phyloP scores from a whole-genome alignment of 2,113 vertebrate species.

The Solea solea region DNA sequence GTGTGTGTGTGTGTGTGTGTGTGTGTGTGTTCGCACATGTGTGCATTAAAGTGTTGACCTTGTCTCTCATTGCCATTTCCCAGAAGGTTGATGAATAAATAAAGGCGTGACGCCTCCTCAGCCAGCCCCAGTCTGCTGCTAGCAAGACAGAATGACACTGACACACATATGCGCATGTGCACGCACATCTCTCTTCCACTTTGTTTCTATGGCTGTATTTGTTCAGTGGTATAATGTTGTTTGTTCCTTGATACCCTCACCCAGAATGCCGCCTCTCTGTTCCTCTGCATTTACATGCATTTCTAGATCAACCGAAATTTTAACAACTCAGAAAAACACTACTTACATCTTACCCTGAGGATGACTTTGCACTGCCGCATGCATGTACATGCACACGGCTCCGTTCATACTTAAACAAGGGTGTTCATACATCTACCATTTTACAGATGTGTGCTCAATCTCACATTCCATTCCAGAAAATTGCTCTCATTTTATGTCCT shows the following conservation, averaged over 20 bases:
- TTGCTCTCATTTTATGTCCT: too few species aligned
- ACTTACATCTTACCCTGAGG: too few species aligned
- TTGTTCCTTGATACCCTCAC: conserved; percentile 37
- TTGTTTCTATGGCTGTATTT: conserved; percentile 57
- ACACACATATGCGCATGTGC: conserved; percentile 5
- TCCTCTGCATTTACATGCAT: conserved; percentile 20
- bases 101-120: conserved; percentile 67
- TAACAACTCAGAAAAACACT: too few species aligned
- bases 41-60: conserved; percentile 63
- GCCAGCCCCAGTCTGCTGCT: conserved; percentile 57
- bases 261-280: conserved; percentile 30
- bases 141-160: conserved; percentile 55
- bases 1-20: not conserved
- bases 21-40: conserved; percentile 4
- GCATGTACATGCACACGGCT: too few species aligned
- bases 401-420: too few species aligned
- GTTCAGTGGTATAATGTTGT: conserved; percentile 55
- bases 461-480: too few species aligned
- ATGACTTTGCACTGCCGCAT: too few species aligned
- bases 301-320: too few species aligned
- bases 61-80: conserved; percentile 71
- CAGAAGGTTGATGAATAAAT: conserved; percentile 79
- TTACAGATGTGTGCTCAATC: too few species aligned
- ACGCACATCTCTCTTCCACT: conserved; percentile 16
- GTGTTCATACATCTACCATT: too few species aligned